Base-by-base conservation (phyloP, 2,888 invertebrate genomes). In the Aporophyla nigra region DNA sequence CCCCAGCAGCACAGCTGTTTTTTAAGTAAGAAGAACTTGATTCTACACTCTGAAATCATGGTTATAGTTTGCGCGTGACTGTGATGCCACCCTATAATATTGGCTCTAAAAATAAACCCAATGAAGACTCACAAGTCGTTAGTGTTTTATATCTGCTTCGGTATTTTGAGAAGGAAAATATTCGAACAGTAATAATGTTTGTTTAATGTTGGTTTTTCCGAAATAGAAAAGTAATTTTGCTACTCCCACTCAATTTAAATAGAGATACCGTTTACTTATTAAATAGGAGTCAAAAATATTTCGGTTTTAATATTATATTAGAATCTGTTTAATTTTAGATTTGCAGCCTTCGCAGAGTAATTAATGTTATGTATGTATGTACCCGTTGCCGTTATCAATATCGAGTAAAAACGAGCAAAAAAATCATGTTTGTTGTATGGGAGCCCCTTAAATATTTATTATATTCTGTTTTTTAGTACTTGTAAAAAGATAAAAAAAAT, bases 181-280 rank as follows among this genome's bases (percentile, higher is more conserved):
- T 77, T 68, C 24, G 12, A n/a, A 27, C 2, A 72, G 33, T 3
- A 40, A 71, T 49, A 0, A 24, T 61, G 61, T 62, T 19, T 0
- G 14, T 53, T 74, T 62, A 4, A 33, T 65, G 58, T 61, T n/a
- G 40, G 10, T 27, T 65, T 68, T 27, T 27, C n/a, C 7, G 14
- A 79, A 66, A 79, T 66, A 79, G 54, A 61, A 71, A 71, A 72
- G 59, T 54, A 66, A 79, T 71, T 72, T 79, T 33, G 10, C 24
- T 21, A 10, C 40, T 54, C 79, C 54, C 54, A 79, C 70, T 33
- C 49, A 49, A 40, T 54, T 49, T 49, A 46, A 71, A 78, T 51
- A 63, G 46, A 71, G n/a, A 14, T 56, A 63, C 40, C 10, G 33
- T 14, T 16, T 19, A 27, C 16, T 53, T 46, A 76, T 71, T 24